phyloP scores from a whole-genome alignment of 2,888 invertebrate species.

The Timandra comae region DNA sequence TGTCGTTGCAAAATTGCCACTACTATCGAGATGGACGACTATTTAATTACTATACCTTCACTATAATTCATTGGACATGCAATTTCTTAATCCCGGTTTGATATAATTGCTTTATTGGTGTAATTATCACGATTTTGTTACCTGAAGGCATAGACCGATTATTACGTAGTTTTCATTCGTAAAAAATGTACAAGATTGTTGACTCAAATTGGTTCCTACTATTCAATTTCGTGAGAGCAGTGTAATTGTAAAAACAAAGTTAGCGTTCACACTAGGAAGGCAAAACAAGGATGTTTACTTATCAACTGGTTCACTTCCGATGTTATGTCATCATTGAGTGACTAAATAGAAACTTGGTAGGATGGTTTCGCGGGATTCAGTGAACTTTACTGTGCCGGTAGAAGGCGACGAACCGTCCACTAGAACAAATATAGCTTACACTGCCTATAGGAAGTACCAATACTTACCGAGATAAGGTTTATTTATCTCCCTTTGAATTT shows the following conservation, averaged over 20 bases:
- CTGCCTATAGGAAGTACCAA: neutral
- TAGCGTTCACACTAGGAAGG: slow-evolving; percentile 1
- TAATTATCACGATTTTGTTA: no score
- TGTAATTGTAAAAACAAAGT: slow-evolving; percentile 8
- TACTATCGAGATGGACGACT: slow-evolving; percentile 19
- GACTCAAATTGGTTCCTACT: no score
- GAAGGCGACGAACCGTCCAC: slow-evolving; percentile 43
- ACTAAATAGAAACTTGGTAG: slow-evolving; percentile 34
- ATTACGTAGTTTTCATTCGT: no score
- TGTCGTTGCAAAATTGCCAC: slow-evolving; percentile 14
- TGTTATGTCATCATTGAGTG: slow-evolving; percentile 28
- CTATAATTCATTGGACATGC: slow-evolving; percentile 15
- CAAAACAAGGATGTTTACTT: slow-evolving; percentile 36
- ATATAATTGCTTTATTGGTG: neutral
- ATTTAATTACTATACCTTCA: slow-evolving; percentile 21
- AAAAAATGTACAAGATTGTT: no score
- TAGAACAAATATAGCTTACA: slow-evolving; percentile 43
- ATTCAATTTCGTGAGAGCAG: no score
- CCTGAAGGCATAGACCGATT: no score
- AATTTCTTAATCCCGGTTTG: slow-evolving; percentile 12
- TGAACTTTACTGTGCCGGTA: slow-evolving; percentile 46
- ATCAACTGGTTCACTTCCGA: slow-evolving; percentile 41
- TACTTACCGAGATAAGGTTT: neutral
- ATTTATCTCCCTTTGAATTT: no score
- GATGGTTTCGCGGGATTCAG: slow-evolving; percentile 47